Evolutionary conservation across 2,113 vertebrate species (phyloP).

Genomic region (Nymphicus hollandicus): DNA sequence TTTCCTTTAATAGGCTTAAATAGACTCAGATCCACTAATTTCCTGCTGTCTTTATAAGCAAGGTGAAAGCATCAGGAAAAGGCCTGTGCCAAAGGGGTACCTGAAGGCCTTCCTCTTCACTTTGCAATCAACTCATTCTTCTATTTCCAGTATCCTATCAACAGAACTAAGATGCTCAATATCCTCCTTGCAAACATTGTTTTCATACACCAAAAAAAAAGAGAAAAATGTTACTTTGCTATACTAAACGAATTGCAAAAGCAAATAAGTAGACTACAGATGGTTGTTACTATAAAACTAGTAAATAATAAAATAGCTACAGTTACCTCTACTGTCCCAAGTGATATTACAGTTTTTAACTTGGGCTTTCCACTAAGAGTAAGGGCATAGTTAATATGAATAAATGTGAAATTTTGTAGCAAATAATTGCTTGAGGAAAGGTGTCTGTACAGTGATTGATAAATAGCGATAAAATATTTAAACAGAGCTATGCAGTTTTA

Average conservation of each 20-base stretch:
- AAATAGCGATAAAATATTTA: conserved; percentile 7
- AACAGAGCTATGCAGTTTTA: neutral
- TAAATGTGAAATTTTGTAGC: neutral
- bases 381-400: neutral
- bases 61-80: neutral
- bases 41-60: neutral
- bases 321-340: neutral
- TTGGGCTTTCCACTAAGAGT: neutral
- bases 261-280: neutral
- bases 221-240: neutral
- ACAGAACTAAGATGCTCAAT: neutral
- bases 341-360: neutral
- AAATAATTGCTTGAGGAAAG: neutral
- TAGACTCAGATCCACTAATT: neutral
- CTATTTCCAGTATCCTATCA: neutral
- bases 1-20: neutral
- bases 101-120: neutral
- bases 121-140: neutral
- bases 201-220: neutral
- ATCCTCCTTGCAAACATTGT: neutral
- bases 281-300: neutral
- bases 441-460: neutral
- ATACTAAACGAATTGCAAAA: neutral
- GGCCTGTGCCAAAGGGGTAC: accelerated
- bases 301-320: neutral